Base-by-base conservation (phyloP, 1,140 invertebrate species). In the Nephotettix cincticeps region DNA sequence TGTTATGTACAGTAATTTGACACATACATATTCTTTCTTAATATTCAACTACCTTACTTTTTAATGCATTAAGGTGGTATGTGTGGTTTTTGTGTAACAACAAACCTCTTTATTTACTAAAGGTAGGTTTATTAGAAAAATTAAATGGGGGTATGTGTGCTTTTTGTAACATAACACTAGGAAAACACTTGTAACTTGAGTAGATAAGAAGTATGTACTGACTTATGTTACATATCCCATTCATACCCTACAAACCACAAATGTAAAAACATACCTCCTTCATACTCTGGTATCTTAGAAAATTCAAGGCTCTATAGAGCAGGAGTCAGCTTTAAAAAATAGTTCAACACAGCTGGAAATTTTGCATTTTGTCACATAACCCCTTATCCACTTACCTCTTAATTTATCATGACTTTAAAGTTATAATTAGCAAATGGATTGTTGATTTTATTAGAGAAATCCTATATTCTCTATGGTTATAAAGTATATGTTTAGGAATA, bases 221-320 rank as follows among this genome's bases (percentile, higher is more conserved):
- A n/a, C n/a, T n/a, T n/a, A n/a, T n/a, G n/a, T n/a, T n/a, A n/a
- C n/a, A n/a, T n/a, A n/a, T n/a, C n/a, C n/a, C n/a, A n/a, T n/a
- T n/a, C n/a, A n/a, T n/a, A n/a, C n/a, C n/a, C n/a, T n/a, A n/a
- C n/a, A n/a, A n/a, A 56, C 51, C 21, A 11, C 51, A 56, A 6
- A 21, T 56, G 51, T 56, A 19, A 56, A 56, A 9, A 56, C 51
- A 56, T 56, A 56, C 51, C 6, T 56, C 51, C 51, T 56, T 56
- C 51, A 56, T 56, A 19, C 51, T 19, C 19, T 23, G 21, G 9
- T 56, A 56, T 56, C 51, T 56, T 19, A 56, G 51, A 6, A 21
- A 56, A 56, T 56, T n/a, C n/a, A n/a, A n/a, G n/a, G n/a, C 51
- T 23, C 23, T 56, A 21, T 9, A 56, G 19, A 19, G 19, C 51